Evolutionary conservation across 2,888 invertebrate genomes (phyloP), one percentile per base, ranked within the genome.

Genomic region (Nomada hirtipes): DNA sequence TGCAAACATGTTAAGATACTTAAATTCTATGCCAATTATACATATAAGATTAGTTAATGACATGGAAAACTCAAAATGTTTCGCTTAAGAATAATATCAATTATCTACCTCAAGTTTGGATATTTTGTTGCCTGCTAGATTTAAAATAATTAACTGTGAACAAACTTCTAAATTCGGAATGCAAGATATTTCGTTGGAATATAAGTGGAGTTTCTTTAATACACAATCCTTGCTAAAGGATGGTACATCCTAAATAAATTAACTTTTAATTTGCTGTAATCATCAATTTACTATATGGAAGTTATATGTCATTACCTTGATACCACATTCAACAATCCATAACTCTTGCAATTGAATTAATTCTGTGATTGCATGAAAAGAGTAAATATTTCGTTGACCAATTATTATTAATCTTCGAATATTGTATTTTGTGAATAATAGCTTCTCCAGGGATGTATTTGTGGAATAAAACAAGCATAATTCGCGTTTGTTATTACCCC

Each of bases 311-410:
- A 18, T 70, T 84, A 89, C 90, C 82, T 84, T 82, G 13, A 90
- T 57, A 20, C 77, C 74, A 71, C 89, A 90, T 70, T 90, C 90
- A 20, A 89, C 86, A 4, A 90, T 76, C 90, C 90, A 90, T 57
- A 90, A 72, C 82, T 90, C 90, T 23, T 82, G 79, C n/a, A 90
- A 78, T 50, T 89, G 65, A 53, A 64, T 75, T 29, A 90, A 82
- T 76, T 85, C 71, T 9, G 85, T 78, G 44, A 90, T 68, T 2
- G 70, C 85, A 15, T 72, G 63, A 7, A 87, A 65, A 9, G 84
- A 87, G 4, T 55, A 61, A 18, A 89, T 70, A 29, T 84, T 63
- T 4, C 70, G 61, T 79, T 89, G 90, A 52, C 89, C 88, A 47
- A 90, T 86, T 69, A 90, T 76, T 36, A 89, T 81, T 29, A 90